A percentile compares a stretch with the other conserved stretches of the same genome.
These are phyloP conservation scores for Patiria miniata DNA, from an alignment of 35 echinoderm and acorn worm species.

Conservation along the genomic window DNA sequence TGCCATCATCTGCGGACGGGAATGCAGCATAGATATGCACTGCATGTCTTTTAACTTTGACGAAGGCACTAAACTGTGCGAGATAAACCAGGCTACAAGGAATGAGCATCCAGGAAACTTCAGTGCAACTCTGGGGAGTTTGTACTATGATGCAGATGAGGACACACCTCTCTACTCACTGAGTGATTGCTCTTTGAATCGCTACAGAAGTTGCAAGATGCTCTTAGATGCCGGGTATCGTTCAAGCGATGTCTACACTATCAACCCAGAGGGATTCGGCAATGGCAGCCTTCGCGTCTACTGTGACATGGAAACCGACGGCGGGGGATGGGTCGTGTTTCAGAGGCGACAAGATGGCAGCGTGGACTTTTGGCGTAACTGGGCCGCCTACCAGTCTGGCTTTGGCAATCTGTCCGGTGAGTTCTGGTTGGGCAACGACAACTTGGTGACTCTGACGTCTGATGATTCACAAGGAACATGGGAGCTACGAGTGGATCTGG, in stretches of 20 bases:
- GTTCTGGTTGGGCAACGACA: slow-evolving; percentile 23
- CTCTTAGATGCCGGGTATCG: not conserved
- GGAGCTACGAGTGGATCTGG: not conserved
- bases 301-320: slow-evolving; percentile 7
- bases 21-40: not conserved
- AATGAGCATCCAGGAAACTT: not conserved
- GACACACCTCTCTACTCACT: not conserved
- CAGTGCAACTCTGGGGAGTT: not conserved
- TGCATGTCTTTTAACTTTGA: not conserved
- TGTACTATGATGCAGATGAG: not conserved
- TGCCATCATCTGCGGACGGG: not conserved
- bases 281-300: not conserved
- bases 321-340: slow-evolving; percentile 6
- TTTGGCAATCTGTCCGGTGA: not conserved
- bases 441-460: not conserved
- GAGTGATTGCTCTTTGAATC: not conserved
- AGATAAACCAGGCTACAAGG: not conserved
- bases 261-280: not conserved
- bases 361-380: slow-evolving; percentile 7
- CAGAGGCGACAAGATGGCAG: slow-evolving; percentile 30
- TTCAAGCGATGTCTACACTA: not conserved
- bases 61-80: not conserved
- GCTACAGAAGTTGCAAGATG: not conserved
- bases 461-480: not conserved
- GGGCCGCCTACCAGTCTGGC: not conserved